These are phyloP conservation scores for Octopus sinensis DNA, from an alignment of 1,140 invertebrate species.

Conservation along the genomic window DNA sequence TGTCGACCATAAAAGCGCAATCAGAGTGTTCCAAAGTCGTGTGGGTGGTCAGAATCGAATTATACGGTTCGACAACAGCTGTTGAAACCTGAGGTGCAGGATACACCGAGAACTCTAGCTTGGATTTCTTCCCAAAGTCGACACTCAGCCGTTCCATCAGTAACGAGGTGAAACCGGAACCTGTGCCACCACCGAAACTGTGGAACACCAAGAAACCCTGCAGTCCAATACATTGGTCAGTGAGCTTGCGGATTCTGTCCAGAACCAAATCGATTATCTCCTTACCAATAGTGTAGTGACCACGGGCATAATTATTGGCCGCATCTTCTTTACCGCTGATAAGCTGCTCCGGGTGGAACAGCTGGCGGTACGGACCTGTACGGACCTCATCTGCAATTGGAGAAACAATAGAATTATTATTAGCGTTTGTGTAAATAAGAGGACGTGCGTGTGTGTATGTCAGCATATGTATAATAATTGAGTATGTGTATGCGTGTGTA, in stretches of 20 bases:
- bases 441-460: no score
- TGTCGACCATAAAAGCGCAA: conserved; percentile 69
- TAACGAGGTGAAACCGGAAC: conserved; percentile 73
- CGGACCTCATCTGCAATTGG: conserved; percentile 52
- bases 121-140: conserved; percentile 85
- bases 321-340: conserved; percentile 68
- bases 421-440: no score
- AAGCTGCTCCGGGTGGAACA: conserved; percentile 34
- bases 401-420: background rate
- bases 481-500: no score
- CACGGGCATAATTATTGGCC: conserved; percentile 47
- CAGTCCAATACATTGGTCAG: conserved; percentile 43
- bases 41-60: conserved; percentile 62
- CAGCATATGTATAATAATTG: no score
- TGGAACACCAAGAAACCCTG: conserved; percentile 43
- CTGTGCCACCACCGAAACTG: conserved; percentile 61
- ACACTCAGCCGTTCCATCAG: conserved; percentile 84
- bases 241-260: conserved; percentile 35
- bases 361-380: conserved; percentile 28
- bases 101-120: conserved; percentile 61
- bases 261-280: conserved; percentile 45
- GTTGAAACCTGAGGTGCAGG: conserved; percentile 54
- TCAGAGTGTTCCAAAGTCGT: conserved; percentile 68
- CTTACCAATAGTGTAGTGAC: conserved; percentile 56
- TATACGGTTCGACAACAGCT: conserved; percentile 56